Conservation (phyloP, 2,888 invertebrate genomes). For the Cyclophora albipunctata region DNA sequence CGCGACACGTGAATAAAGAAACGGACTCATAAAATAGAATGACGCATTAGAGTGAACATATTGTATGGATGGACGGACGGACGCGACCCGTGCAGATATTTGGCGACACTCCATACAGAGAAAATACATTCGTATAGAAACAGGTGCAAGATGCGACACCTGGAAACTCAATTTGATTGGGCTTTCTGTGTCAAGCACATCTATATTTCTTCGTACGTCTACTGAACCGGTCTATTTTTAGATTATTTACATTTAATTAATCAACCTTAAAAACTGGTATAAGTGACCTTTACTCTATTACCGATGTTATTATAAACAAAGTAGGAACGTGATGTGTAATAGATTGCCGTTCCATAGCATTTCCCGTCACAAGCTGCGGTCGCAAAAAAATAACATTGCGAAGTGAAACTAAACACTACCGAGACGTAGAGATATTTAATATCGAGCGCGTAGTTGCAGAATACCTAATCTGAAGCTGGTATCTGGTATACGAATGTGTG, state of each 20-base stretch:
- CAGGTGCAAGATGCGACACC: slow-evolving; percentile 18
- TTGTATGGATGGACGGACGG: slow-evolving; percentile 1
- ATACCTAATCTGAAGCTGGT: too few species aligned
- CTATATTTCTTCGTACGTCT: too few species aligned
- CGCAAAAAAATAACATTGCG: too few species aligned
- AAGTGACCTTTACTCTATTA: slow-evolving; percentile 9
- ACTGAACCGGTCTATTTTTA: too few species aligned
- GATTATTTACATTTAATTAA: background rate
- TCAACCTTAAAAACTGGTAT: slow-evolving; percentile 1
- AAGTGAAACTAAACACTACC: too few species aligned
- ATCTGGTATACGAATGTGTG: too few species aligned
- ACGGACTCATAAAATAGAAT: slow-evolving; percentile 16
- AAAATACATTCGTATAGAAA: slow-evolving; percentile 17
- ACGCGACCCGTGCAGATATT: slow-evolving; percentile 18
- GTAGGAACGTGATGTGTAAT: background rate
- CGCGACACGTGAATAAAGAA: slow-evolving; percentile 13
- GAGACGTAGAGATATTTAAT: too few species aligned
- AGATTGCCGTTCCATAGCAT: background rate
- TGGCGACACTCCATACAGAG: slow-evolving; percentile 34
- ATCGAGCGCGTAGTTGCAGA: too few species aligned
- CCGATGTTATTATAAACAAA: background rate
- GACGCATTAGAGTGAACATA: slow-evolving; percentile 8
- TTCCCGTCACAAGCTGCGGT: too few species aligned
- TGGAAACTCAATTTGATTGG: slow-evolving; percentile 7
- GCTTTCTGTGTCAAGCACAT: slow-evolving; percentile 10